Conservation (phyloP, 2,888 invertebrate species). For the Clepsis dumicolana region DNA sequence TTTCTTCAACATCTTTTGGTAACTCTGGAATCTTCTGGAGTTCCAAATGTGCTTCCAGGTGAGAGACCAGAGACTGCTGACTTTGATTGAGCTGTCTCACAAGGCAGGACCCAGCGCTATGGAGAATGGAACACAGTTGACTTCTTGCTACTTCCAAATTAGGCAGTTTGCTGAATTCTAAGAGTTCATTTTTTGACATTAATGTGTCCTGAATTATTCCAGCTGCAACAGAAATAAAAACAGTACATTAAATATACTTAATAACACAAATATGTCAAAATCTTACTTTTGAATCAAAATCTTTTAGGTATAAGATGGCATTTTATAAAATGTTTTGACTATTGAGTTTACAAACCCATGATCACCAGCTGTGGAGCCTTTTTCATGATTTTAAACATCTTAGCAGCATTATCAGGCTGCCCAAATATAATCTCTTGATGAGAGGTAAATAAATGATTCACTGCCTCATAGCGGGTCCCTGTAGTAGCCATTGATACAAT, state of each 20-base stretch:
- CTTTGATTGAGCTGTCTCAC: conserved; percentile 89
- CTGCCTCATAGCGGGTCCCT: conserved; percentile 89
- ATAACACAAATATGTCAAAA: background rate
- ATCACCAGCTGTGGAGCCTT: conserved; percentile 90
- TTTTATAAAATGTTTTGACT: background rate
- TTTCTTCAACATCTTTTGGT: conserved; percentile 48
- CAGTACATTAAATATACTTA: conserved; percentile 17
- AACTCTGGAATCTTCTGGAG: conserved; percentile 55
- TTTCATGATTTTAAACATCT: conserved; percentile 88
- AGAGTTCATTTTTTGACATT: conserved; percentile 89
- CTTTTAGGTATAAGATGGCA: background rate
- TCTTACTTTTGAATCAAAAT: background rate
- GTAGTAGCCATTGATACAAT: conserved; percentile 89
- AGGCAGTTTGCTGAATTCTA: conserved; percentile 88
- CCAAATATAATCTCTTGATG: conserved; percentile 90
- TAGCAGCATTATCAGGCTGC: conserved; percentile 86
- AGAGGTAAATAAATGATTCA: conserved; percentile 88
- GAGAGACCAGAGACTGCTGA: conserved; percentile 88
- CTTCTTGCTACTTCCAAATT: conserved; percentile 88
- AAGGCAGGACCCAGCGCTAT: conserved; percentile 88
- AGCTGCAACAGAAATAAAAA: conserved; percentile 79
- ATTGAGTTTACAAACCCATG: conserved; percentile 82
- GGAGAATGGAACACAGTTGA: conserved; percentile 89
- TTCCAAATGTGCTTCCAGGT: conserved; percentile 87
- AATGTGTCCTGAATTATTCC: conserved; percentile 91